Conservation (phyloP, 2,888 invertebrate genomes). For the Eupithecia exiguata region DNA sequence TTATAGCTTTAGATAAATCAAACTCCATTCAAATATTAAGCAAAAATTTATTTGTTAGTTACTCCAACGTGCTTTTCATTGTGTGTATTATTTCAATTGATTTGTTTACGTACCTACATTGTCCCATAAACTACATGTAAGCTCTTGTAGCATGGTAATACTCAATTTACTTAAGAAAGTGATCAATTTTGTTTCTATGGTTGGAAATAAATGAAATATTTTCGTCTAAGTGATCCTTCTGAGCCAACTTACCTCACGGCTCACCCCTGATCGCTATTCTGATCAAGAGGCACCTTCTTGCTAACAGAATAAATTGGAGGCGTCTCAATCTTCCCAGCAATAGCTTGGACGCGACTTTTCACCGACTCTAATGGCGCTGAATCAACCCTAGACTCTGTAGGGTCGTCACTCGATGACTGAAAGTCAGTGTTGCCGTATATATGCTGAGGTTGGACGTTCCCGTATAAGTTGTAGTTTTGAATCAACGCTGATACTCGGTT, state of each 20-base stretch:
- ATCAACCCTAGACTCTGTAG: conserved; percentile 59
- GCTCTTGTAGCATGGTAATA: not conserved
- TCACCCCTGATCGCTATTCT: conserved; percentile 70
- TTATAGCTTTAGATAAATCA: too few species aligned
- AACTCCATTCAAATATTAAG: too few species aligned
- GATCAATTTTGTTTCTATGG: too few species aligned
- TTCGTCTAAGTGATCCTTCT: conserved; percentile 1
- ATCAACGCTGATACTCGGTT: conserved; percentile 78
- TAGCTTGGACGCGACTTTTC: conserved; percentile 75
- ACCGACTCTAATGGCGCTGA: conserved; percentile 73
- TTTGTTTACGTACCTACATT: too few species aligned
- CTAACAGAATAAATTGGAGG: conserved; percentile 77
- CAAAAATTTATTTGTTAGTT: too few species aligned
- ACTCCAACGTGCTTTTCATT: too few species aligned
- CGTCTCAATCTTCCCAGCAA: conserved; percentile 70
- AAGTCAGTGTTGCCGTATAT: conserved; percentile 78
- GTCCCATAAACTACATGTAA: not conserved
- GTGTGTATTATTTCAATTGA: too few species aligned
- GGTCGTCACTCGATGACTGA: conserved; percentile 65
- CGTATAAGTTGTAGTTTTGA: conserved; percentile 78
- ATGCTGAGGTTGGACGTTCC: conserved; percentile 75
- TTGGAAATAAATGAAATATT: too few species aligned
- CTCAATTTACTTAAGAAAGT: too few species aligned
- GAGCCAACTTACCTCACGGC: not conserved
- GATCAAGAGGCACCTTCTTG: conserved; percentile 75